Conservation (phyloP, 1,140 invertebrate species). For the Triops cancriformis region DNA sequence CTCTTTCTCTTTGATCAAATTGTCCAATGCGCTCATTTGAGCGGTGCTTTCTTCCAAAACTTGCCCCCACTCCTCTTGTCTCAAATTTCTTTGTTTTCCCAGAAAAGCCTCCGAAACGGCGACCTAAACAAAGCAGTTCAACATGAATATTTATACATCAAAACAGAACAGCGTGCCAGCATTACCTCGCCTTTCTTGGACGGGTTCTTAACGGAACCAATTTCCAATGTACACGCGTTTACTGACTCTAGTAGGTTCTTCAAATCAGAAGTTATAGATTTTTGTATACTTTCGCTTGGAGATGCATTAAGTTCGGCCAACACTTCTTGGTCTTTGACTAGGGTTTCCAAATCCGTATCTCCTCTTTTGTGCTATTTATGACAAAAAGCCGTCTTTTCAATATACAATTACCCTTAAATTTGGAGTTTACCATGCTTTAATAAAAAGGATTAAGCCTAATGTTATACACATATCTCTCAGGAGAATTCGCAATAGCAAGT, state of each 20-base stretch:
- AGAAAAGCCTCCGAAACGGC: not conserved
- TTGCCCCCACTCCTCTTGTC: not conserved
- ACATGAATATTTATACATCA: not conserved
- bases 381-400: slow-evolving; percentile 7
- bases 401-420: slow-evolving; percentile 7
- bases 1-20: slow-evolving; percentile 67
- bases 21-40: slow-evolving; percentile 47
- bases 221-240: not conserved
- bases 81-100: not conserved
- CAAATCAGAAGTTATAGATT: not conserved
- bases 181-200: not conserved
- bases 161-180: not conserved
- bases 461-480: too few relatives aligned
- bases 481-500: too few relatives aligned
- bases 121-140: not conserved
- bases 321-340: slow-evolving; percentile 66
- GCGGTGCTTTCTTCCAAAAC: slow-evolving; percentile 29
- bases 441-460: too few relatives aligned
- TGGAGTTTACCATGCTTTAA: too few relatives aligned
- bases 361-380: slow-evolving; percentile 56
- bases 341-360: slow-evolving; percentile 65
- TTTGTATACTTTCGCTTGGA: slow-evolving; percentile 46
- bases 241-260: not conserved
- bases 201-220: not conserved
- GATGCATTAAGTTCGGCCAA: slow-evolving; percentile 65